These are phyloP conservation scores for Hypselothyrea guttata DNA, from an alignment of 2,888 invertebrate species.

Conservation along the genomic window DNA sequence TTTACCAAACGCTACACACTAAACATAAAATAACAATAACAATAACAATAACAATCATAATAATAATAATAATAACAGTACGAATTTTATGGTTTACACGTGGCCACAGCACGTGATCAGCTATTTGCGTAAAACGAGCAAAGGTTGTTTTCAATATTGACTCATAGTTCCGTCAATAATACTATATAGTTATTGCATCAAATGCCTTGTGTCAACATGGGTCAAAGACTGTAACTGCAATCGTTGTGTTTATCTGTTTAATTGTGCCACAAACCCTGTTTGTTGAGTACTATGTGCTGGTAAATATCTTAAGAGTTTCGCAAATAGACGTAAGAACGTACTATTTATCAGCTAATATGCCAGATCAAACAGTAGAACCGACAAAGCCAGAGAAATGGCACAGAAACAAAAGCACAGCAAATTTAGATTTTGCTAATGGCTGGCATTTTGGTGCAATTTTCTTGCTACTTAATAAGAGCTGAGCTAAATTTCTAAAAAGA, in stretches of 20 bases:
- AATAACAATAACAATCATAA: not conserved
- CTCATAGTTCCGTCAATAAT: constrained; percentile 3
- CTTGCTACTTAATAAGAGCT: too few relatives aligned
- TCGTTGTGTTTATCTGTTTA: constrained; percentile 7
- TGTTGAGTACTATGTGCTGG: not conserved
- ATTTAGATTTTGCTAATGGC: too few relatives aligned
- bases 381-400: not conserved
- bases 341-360: constrained; percentile 12
- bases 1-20: constrained; percentile 17
- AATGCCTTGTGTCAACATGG: constrained; percentile 32
- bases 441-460: too few relatives aligned
- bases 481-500: not conserved
- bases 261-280: constrained; percentile 7
- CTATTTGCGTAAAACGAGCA: too few relatives aligned
- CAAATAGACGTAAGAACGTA: constrained; percentile 22
- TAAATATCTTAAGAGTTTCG: constrained; percentile 24
- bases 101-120: constrained; percentile 32
- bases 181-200: constrained; percentile 5
- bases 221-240: constrained; percentile 36
- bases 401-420: not conserved
- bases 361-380: constrained; percentile 4
- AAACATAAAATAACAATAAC: not conserved
- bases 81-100: constrained; percentile 20
- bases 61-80: not conserved
- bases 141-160: constrained; percentile 1